Percentiles rank a stretch among this genome's conserved stretches.
Conservation (phyloP, 64 coral and sea anemone genomes). For the Dendronephthya gigantea region DNA sequence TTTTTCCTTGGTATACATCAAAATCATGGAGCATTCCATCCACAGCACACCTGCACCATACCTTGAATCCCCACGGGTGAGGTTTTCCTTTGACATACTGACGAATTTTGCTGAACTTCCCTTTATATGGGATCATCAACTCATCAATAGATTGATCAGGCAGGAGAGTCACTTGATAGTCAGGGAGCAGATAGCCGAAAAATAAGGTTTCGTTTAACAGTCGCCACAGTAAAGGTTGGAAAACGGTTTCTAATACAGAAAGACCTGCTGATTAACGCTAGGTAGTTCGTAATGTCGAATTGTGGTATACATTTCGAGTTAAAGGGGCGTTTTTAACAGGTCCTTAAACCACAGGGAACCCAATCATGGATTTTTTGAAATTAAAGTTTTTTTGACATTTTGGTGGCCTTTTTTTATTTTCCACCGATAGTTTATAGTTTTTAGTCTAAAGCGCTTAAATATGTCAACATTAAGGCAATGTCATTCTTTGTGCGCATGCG, state of each 20-base stretch:
- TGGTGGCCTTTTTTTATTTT: no score
- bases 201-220: not conserved
- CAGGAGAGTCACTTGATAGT: not conserved
- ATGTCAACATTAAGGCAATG: no score
- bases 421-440: no score
- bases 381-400: no score
- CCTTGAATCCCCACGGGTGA: not conserved
- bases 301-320: conserved; percentile 34
- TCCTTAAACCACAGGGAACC: no score
- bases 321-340: no score
- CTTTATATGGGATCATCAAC: not conserved
- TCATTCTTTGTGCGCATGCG: no score
- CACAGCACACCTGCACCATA: not conserved
- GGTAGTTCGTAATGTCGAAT: conserved; percentile 34
- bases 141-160: not conserved
- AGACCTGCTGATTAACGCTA: conserved; percentile 21
- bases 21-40: not conserved
- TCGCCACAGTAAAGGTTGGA: conserved; percentile 40
- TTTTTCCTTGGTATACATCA: no score
- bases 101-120: not conserved
- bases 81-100: not conserved
- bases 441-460: no score
- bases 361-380: no score
- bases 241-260: not conserved
- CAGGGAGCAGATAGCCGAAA: conserved; percentile 20